Percentiles rank a stretch among this genome's conserved stretches.
Conservation (phyloP, 1,140 invertebrate genomes). For the Stratiolaelaps scimitus region DNA sequence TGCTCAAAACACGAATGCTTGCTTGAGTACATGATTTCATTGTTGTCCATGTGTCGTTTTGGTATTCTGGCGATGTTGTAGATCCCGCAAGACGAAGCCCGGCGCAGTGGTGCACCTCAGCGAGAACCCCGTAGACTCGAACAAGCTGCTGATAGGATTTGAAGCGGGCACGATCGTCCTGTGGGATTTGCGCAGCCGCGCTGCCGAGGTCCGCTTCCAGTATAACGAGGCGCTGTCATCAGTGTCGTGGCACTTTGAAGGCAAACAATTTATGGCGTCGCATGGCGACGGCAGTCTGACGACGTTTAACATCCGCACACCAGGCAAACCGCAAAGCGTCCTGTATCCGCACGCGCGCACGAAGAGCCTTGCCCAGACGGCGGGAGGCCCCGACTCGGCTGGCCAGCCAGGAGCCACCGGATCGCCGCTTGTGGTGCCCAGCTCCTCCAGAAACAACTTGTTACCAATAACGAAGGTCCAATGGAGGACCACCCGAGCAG, state of each 20-base stretch:
- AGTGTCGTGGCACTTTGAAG: conserved; percentile 91
- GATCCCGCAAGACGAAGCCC: conserved; percentile 83
- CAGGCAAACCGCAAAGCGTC: conserved; percentile 60
- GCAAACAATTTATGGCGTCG: conserved; percentile 92
- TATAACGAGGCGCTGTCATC: conserved; percentile 56
- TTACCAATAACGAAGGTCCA: conserved; percentile 76
- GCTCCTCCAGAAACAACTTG: neutral
- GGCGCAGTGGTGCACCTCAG: conserved; percentile 83
- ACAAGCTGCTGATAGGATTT: conserved; percentile 93
- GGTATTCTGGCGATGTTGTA: conserved; percentile 48
- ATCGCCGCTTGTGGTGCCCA: conserved; percentile 2
- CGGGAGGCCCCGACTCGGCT: too few species aligned
- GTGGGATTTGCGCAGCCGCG: conserved; percentile 79
- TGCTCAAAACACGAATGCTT: too few species aligned
- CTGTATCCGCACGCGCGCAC: conserved; percentile 63
- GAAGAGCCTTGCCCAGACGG: too few species aligned
- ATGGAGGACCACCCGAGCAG: conserved; percentile 68
- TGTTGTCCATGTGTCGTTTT: conserved; percentile 13
- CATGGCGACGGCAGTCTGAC: conserved; percentile 86
- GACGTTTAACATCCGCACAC: conserved; percentile 69
- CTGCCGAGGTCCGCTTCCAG: conserved; percentile 67
- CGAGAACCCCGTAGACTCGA: conserved; percentile 86
- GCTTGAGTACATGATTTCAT: neutral
- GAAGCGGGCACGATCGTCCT: conserved; percentile 83
- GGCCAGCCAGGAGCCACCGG: neutral